Percentiles rank a stretch among this genome's conserved stretches.
Evolutionary conservation across 2,888 invertebrate genomes (phyloP).

Genomic region (Nemotelus nigrinus): DNA sequence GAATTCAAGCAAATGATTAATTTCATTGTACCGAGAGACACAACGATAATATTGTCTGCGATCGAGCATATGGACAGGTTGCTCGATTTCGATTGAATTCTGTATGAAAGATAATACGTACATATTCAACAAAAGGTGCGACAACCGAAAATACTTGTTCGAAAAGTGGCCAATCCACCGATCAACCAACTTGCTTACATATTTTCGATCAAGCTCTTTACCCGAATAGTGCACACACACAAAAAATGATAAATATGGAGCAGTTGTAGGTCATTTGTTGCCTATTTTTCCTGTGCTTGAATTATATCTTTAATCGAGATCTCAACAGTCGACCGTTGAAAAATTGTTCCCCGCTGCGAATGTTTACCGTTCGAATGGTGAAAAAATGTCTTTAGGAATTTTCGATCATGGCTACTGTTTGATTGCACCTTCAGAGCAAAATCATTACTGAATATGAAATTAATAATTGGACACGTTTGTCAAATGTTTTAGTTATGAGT

Average conservation of each 20-base stretch:
- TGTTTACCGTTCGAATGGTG: conserved; percentile 2
- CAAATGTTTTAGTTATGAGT: not conserved
- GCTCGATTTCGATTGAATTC: not conserved
- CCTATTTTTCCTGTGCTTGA: not conserved
- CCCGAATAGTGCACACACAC: not conserved
- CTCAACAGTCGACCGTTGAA: not conserved
- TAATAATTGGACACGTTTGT: conserved; percentile 33
- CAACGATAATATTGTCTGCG: not conserved
- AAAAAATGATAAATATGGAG: conserved; percentile 18
- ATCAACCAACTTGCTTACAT: not conserved
- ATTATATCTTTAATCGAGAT: conserved; percentile 1
- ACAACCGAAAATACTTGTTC: conserved; percentile 18
- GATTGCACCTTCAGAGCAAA: conserved; percentile 5
- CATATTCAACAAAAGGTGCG: conserved; percentile 30
- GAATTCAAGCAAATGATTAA: conserved; percentile 5
- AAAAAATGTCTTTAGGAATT: conserved; percentile 27
- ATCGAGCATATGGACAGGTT: not conserved
- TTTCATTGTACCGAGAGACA: not conserved
- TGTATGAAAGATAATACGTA: not conserved
- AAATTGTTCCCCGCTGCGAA: conserved; percentile 23
- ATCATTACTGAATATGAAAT: conserved; percentile 6
- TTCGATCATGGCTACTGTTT: conserved; percentile 34
- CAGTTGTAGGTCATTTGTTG: conserved; percentile 39
- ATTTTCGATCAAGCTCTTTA: not conserved
- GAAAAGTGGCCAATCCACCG: not conserved